Base-by-base conservation (phyloP, 2,888 invertebrate species). In the Notodonta ziczac region DNA sequence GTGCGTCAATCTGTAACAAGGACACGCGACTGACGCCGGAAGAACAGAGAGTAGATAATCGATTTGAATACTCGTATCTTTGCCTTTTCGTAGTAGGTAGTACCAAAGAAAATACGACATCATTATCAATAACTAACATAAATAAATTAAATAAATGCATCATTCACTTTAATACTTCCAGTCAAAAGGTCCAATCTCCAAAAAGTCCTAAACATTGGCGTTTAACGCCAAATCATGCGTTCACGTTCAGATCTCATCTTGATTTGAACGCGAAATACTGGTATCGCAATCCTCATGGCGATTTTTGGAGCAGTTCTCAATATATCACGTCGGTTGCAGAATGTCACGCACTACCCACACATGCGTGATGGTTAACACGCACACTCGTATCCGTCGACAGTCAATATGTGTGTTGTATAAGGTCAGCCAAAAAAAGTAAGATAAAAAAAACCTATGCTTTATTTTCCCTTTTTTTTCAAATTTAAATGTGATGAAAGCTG, bases 291-390 rank as follows among this genome's bases (percentile, higher is more conserved):
- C 72, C 79, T 76, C 81, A 82, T 86, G 84, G 88, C 85, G 86
- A 91, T 90, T 91, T 91, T 91, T 91, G 89, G 86, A 84, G 82
- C 85, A 80, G 84, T 88, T 88, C 89, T 90, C 91, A 88, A 92
- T 92, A 93, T 90, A 91, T 91, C 92, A 92, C 88, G 91, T 86
- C 89, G 86, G 81, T 81, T 81, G 89, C 91, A 89, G 86, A 82
- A 82, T 86, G 87, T 87, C 87, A 87, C 83, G 83, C 82, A 80
- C 69, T 71, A 81, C 82, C 76, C 88, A 83, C 88, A 88, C 88
- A 77, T 44, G 56, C 66, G 60, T 65, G 60, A 42, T 65, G 66
- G 67, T 77, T 78, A 78, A 74, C 81, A 83, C 87, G 78, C 88
- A 87, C 88, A 86, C 86, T 60, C n/a, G 56, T 63, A 59, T 62